Evolutionary conservation across 2,888 invertebrate species (phyloP), one percentile per base, ranked within the genome.

Genomic region (Carterocephalus palaemon): DNA sequence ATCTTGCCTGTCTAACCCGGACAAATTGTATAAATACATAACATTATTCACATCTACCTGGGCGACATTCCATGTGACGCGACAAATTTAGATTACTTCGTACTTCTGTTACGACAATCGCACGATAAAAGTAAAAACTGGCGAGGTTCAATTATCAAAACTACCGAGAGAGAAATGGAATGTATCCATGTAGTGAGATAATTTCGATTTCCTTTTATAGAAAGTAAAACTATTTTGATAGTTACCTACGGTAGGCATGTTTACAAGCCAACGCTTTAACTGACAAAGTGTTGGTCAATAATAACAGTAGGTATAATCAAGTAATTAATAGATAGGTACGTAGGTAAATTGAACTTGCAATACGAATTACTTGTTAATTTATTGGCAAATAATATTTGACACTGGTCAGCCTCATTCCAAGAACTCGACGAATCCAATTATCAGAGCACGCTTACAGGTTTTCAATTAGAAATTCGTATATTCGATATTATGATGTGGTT

Each of bases 151-250:
- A 81, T 80, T 79, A 82, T 75, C 72, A 75, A 76, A 82, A 79
- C 72, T 74, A 70, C 67, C 65, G 74, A 75, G 74, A 79, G 80
- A 79, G 81, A 82, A 85, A 81, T 79, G 78, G 77, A 80, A 80
- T 82, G 80, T 73, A 65, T 52, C 70, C 73, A 74, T 74, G 74
- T 71, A 72, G 70, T 76, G 70, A 79, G 73, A 76, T 75, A 78
- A 83, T 84, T 84, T 84, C 83, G 84, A 82, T 85, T 84, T 85
- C 83, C 81, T 82, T 83, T 81, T 81, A 76, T 84, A 85, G 85
- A 85, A 85, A 85, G 85, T 84, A 79, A 85, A 67, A 78, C 75
- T 77, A 77, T 74, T 75, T 70, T 65, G 71, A 75, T 80, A 67
- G 64, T 60, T 63, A 65, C n/a, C n/a, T n/a, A n/a, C 62, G 60